Percentiles rank a stretch among this genome's conserved stretches.
phyloP scores from a whole-genome alignment of 2,888 invertebrate species.

The Lochmaea capreae region DNA sequence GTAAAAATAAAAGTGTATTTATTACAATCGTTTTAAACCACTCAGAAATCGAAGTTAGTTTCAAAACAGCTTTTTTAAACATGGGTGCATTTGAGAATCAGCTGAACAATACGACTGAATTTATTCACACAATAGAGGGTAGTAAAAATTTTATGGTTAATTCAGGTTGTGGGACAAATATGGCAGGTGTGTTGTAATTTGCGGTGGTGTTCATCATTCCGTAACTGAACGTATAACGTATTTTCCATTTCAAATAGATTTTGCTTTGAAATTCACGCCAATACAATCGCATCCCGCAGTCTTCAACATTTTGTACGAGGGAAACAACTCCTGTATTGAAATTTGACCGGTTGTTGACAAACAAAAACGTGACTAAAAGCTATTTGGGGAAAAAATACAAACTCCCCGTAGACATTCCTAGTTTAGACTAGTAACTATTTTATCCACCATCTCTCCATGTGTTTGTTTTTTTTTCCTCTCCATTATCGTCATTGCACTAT shows the following conservation, averaged over 20 bases:
- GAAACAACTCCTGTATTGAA: background rate
- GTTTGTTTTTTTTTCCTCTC: too few species aligned
- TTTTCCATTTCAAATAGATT: background rate
- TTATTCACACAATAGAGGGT: background rate
- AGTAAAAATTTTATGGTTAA: background rate
- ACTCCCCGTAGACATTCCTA: too few species aligned
- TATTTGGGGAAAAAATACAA: too few species aligned
- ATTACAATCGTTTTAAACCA: too few species aligned
- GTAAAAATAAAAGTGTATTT: too few species aligned
- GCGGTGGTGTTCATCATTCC: constrained; percentile 3
- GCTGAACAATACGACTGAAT: background rate
- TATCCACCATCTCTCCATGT: too few species aligned
- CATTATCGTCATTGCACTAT: too few species aligned
- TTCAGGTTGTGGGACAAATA: background rate
- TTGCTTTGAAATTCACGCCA: background rate
- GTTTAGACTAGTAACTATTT: too few species aligned
- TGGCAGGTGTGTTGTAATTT: background rate
- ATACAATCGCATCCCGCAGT: background rate
- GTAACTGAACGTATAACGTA: constrained; percentile 3
- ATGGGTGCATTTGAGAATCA: background rate
- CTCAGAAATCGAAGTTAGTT: too few species aligned
- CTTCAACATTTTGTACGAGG: background rate
- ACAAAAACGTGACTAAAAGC: too few species aligned
- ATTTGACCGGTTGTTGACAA: too few species aligned
- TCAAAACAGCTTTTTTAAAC: too few species aligned